These are phyloP conservation scores for Sardina pilchardus DNA, from an alignment of 2,113 vertebrate genomes.

Conservation along the genomic window DNA sequence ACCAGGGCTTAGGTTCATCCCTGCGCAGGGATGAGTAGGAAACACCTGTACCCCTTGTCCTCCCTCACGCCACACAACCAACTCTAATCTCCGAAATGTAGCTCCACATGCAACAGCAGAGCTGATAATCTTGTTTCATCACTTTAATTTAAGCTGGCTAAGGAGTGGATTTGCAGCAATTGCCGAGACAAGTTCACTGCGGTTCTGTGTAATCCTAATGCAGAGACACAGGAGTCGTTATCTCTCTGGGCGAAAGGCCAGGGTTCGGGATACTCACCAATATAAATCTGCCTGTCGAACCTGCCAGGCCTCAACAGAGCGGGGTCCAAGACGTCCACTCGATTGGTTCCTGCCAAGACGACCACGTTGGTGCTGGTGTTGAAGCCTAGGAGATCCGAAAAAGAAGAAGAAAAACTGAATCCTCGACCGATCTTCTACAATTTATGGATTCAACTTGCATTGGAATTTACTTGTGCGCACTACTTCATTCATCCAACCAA, in stretches of 20 bases:
- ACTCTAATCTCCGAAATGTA: not conserved
- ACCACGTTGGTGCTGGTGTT: conserved; percentile 84
- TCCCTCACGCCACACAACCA: not conserved
- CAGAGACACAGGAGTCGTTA: not conserved
- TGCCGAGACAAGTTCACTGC: not conserved
- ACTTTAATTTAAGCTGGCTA: not conserved
- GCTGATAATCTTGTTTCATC: not conserved
- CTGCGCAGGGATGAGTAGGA: not conserved
- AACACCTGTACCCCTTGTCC: not conserved
- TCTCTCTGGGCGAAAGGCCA: not conserved
- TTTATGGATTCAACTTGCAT: not conserved
- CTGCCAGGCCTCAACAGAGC: conserved; percentile 82
- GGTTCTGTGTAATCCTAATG: not conserved
- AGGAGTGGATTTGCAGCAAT: not conserved
- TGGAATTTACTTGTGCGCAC: not conserved
- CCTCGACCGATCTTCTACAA: not conserved
- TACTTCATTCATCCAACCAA: not conserved
- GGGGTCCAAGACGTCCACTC: conserved; percentile 83
- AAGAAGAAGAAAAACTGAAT: not conserved
- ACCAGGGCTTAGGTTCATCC: not conserved
- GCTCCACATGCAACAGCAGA: not conserved
- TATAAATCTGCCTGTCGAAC: conserved; percentile 85
- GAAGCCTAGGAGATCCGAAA: conserved; percentile 67
- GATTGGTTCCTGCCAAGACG: conserved; percentile 83
- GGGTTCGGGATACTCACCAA: conserved; percentile 64